A percentile compares a stretch with the other conserved stretches of the same genome.
phyloP scores from a whole-genome alignment of 2,888 invertebrate species.

The Torymus auratus region DNA sequence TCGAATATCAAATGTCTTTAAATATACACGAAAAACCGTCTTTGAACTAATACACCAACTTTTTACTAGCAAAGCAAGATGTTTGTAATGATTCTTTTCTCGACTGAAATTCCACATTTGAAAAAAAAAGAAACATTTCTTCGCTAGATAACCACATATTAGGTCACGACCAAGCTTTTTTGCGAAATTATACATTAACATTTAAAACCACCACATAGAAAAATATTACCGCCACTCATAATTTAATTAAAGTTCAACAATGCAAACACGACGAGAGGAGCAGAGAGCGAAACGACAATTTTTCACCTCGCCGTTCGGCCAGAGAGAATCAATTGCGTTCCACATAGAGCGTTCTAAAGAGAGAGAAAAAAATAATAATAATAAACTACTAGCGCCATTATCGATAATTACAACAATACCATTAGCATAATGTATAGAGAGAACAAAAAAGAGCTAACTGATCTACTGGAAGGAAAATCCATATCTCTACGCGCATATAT shows the following conservation, averaged over 20 bases:
- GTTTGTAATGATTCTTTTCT: too few species aligned
- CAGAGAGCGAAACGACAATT: conserved; percentile 52
- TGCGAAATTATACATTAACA: too few species aligned
- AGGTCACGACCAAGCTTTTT: too few species aligned
- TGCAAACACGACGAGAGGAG: conserved; percentile 47
- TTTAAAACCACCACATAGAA: neutral
- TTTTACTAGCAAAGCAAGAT: too few species aligned
- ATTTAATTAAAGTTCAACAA: conserved; percentile 25
- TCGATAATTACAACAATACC: conserved; percentile 48
- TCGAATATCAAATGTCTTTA: too few species aligned
- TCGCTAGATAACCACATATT: too few species aligned
- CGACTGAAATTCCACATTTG: too few species aligned
- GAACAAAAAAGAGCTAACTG: conserved; percentile 20
- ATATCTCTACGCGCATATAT: conserved; percentile 20
- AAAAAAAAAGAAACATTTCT: too few species aligned
- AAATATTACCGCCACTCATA: conserved; percentile 32
- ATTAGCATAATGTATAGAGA: conserved; percentile 48
- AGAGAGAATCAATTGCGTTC: conserved; percentile 25
- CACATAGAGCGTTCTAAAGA: conserved; percentile 3
- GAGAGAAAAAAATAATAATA: conserved; percentile 7
- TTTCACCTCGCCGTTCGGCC: conserved; percentile 6
- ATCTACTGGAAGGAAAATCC: conserved; percentile 50
- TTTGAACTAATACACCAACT: too few species aligned
- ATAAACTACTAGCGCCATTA: conserved; percentile 27
- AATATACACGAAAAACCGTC: too few species aligned